Percentiles rank a stretch among this genome's conserved stretches.
These are phyloP conservation scores for Acrocephalus kingi DNA, from an alignment of 2,113 vertebrate genomes.

Conservation along the genomic window DNA sequence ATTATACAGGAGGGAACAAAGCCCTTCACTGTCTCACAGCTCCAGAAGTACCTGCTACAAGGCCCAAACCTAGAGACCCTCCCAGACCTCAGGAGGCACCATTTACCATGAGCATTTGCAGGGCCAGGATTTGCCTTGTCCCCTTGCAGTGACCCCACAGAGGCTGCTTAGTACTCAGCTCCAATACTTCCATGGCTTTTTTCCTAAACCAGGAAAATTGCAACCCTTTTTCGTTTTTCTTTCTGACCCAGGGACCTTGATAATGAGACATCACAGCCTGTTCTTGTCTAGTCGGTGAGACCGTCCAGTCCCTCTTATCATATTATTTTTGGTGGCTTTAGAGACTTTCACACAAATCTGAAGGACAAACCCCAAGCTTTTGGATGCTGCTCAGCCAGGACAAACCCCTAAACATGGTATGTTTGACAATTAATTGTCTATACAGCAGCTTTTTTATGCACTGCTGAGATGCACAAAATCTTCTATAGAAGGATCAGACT, in stretches of 20 bases:
- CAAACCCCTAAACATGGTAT: neutral
- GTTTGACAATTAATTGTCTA: neutral
- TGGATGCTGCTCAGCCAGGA: neutral
- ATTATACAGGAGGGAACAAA: slow-evolving; percentile 35
- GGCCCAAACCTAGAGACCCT: neutral
- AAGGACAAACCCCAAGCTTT: neutral
- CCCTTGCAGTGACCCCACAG: neutral
- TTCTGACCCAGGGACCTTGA: neutral
- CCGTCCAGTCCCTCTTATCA: rapidly evolving
- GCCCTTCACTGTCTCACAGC: neutral
- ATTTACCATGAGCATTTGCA: neutral
- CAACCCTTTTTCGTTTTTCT: neutral
- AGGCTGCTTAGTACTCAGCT: neutral
- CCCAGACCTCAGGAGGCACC: neutral
- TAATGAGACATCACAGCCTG: neutral
- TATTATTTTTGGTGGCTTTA: neutral
- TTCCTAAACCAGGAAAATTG: neutral
- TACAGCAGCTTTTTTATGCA: neutral
- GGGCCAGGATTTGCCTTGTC: neutral
- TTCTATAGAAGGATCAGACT: neutral
- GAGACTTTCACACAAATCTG: neutral
- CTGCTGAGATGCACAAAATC: neutral
- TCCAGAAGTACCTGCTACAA: neutral
- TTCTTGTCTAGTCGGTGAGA: neutral
- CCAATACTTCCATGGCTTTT: neutral